phyloP scores from a whole-genome alignment of 2,888 invertebrate genomes.

The Capitulum mitella region DNA sequence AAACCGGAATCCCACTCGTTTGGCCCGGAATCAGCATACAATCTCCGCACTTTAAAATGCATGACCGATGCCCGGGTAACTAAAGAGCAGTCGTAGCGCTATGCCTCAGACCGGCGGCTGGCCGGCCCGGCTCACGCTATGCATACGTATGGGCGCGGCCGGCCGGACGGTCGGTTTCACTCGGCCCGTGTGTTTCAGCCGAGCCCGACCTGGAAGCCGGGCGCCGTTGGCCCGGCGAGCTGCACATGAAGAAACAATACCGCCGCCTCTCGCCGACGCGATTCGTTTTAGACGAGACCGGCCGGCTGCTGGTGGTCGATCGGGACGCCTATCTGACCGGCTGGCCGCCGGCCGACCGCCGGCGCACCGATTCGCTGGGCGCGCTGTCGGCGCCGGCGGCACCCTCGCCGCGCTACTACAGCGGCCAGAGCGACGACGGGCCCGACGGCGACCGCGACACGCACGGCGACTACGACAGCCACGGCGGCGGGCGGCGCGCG shows the following conservation, averaged over 20 bases:
- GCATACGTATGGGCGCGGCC: not conserved
- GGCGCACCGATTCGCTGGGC: not conserved
- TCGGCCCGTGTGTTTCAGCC: not conserved
- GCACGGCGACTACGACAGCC: constrained; percentile 55
- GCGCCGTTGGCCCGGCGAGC: not conserved
- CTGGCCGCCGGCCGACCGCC: constrained; percentile 39
- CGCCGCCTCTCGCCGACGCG: not conserved
- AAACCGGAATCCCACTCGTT: too few species aligned
- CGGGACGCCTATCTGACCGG: constrained; percentile 35
- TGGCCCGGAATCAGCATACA: not conserved
- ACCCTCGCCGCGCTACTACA: constrained; percentile 38
- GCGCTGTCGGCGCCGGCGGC: not conserved
- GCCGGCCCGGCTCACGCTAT: not conserved
- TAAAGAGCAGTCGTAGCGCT: not conserved
- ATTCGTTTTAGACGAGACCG: not conserved
- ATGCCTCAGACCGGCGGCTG: not conserved
- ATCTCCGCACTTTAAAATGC: not conserved
- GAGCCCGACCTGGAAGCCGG: not conserved
- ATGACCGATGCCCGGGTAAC: not conserved
- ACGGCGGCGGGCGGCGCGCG: constrained; percentile 72
- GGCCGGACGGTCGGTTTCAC: not conserved
- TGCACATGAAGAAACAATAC: not conserved
- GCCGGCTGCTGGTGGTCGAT: not conserved
- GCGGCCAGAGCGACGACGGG: not conserved
- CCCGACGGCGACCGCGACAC: constrained; percentile 53